Percentiles rank a stretch among this genome's conserved stretches.
Conservation (phyloP, 2,888 invertebrate species). For the Tineola bisselliella region DNA sequence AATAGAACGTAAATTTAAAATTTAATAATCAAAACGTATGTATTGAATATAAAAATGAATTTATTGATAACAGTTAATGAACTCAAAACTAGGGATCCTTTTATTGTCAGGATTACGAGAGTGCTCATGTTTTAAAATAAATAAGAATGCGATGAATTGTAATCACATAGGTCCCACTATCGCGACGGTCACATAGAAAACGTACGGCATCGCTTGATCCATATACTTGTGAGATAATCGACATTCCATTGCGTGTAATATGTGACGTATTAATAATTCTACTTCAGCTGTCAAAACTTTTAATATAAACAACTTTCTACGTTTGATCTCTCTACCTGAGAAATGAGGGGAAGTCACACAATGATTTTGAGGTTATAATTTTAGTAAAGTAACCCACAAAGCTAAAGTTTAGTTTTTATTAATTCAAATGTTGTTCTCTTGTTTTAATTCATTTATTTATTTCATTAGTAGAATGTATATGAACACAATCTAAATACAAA, state of each 20-base stretch:
- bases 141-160: too few relatives aligned
- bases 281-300: conserved; percentile 8
- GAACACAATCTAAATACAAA: too few relatives aligned
- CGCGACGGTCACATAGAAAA: neutral
- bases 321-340: conserved; percentile 1
- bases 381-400: neutral
- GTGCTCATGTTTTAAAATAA: too few relatives aligned
- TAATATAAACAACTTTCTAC: neutral
- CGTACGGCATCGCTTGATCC: neutral
- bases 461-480: too few relatives aligned
- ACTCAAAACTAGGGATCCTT: too few relatives aligned
- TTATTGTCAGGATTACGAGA: too few relatives aligned
- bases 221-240: neutral
- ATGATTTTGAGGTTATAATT: neutral
- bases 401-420: neutral
- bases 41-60: too few relatives aligned
- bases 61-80: too few relatives aligned
- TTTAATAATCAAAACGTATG: too few relatives aligned
- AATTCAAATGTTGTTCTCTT: neutral
- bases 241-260: neutral
- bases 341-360: neutral
- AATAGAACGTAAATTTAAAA: too few relatives aligned
- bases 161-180: neutral
- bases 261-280: conserved; percentile 7
- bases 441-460: too few relatives aligned